Evolutionary conservation across 2,888 invertebrate species (phyloP).

Genomic region (Allygus modestus): DNA sequence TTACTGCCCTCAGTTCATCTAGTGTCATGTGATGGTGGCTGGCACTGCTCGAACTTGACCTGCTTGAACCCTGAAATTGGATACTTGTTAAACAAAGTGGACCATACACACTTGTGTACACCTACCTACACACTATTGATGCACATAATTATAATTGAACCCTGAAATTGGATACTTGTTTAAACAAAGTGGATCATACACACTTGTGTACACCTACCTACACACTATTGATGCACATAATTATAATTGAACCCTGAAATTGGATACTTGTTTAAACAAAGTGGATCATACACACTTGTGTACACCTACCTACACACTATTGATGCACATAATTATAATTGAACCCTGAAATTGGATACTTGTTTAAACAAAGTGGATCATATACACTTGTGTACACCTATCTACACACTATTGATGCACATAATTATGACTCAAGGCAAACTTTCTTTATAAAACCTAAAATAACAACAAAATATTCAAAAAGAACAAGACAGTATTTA

Average conservation of each 20-base stretch:
- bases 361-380: too few relatives aligned
- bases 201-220: too few relatives aligned
- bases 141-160: constrained; percentile 74
- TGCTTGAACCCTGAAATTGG: constrained; percentile 76
- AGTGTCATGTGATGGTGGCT: constrained; percentile 83
- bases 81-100: too few relatives aligned
- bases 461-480: too few relatives aligned
- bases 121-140: not conserved
- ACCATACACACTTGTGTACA: too few relatives aligned
- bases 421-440: too few relatives aligned
- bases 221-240: not conserved
- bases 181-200: too few relatives aligned
- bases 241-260: constrained; percentile 75
- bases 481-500: too few relatives aligned
- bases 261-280: too few relatives aligned
- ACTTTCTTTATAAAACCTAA: too few relatives aligned
- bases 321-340: constrained; percentile 71
- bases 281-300: too few relatives aligned
- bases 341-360: constrained; percentile 72
- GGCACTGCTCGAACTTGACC: constrained; percentile 78
- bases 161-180: constrained; percentile 65
- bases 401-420: not conserved
- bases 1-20: constrained; percentile 90
- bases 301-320: not conserved
- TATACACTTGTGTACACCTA: too few relatives aligned